Evolutionary conservation across 1,140 invertebrate genomes (phyloP).

Genomic region (Eciton burchellii): DNA sequence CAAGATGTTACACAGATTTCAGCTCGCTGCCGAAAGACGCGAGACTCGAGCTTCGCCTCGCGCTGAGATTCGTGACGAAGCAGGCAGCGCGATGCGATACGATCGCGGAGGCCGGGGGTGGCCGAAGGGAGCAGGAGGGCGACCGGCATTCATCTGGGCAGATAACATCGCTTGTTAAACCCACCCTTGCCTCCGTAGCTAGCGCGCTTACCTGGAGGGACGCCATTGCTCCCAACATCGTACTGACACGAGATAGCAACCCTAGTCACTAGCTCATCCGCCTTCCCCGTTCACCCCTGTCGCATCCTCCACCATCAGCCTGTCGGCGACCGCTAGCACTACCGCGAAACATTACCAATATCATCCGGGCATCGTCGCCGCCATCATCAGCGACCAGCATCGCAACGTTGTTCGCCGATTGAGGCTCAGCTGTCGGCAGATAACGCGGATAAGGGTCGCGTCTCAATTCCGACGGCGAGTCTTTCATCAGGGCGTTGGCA

Average conservation of each 20-base stretch:
- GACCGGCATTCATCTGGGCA: constrained; percentile 74
- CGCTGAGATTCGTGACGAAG: constrained; percentile 62
- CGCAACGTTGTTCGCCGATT: constrained; percentile 48
- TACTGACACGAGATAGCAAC: constrained; percentile 74
- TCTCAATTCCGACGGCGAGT: constrained; percentile 65
- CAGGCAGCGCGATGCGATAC: constrained; percentile 60
- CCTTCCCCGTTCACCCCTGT: constrained; percentile 16
- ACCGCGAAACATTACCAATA: constrained; percentile 38
- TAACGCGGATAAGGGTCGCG: constrained; percentile 72
- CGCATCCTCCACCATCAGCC: constrained; percentile 22
- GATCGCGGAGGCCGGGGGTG: constrained; percentile 56
- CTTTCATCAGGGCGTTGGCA: constrained; percentile 25
- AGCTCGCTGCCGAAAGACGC: constrained; percentile 23
- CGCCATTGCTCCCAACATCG: constrained; percentile 69
- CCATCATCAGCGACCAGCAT: constrained; percentile 41
- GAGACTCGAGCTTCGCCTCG: constrained; percentile 15
- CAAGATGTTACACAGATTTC: neutral
- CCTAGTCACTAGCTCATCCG: constrained; percentile 67
- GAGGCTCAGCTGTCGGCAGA: constrained; percentile 64
- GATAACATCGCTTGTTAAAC: constrained; percentile 79
- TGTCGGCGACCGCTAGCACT: constrained; percentile 8
- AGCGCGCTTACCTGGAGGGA: constrained; percentile 70
- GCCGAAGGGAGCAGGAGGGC: constrained; percentile 66
- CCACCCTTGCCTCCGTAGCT: constrained; percentile 69
- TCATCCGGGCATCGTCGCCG: constrained; percentile 46